Base-by-base conservation (phyloP, 2,888 invertebrate genomes). In the Brachycybe producta region DNA sequence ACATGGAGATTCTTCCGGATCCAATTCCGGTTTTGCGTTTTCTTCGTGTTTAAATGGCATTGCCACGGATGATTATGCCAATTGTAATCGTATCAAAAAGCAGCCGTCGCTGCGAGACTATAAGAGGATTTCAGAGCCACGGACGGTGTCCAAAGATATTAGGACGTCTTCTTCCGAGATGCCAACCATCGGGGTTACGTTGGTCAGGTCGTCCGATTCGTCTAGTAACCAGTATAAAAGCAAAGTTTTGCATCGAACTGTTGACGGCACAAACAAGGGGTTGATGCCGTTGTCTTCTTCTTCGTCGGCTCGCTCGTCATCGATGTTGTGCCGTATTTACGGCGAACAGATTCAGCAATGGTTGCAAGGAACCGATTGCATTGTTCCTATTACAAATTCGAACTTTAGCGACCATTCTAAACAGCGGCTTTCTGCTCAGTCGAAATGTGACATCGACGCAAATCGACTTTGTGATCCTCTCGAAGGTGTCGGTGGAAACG, bases 311-410 rank as follows among this genome's bases (percentile, higher is more conserved):
- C 15, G 26, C 35, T 41, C 41, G 28, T n/a, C 49, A 11, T 40
- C 49, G 41, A 49, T 49, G 49, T 26, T 49, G 30, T 21, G 49
- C 2, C 49, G 36, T 36, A 17, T 19, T 19, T 49, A 49, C 42
- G 40, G 42, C 42, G 49, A 49, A 19, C 39, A 49, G 11, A 40
- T 41, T 30, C 40, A 49, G 34, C 41, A 39, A 27, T 7, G 49
- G 32, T 38, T 49, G 41, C 49, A 49, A 27, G 44, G 32, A 17
- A 13, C 24, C 2, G n/a, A n/a, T n/a, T n/a, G n/a, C n/a, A n/a
- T n/a, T n/a, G n/a, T n/a, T n/a, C n/a, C n/a, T n/a, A n/a, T n/a
- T n/a, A n/a, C n/a, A n/a, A n/a, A n/a, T n/a, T n/a, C n/a, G n/a
- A n/a, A n/a, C n/a, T n/a, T n/a, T n/a, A n/a, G n/a, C n/a, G n/a